Evolutionary conservation across 2,797 vertebrate genomes (phyloP).

Genomic region (Sparus aurata): DNA sequence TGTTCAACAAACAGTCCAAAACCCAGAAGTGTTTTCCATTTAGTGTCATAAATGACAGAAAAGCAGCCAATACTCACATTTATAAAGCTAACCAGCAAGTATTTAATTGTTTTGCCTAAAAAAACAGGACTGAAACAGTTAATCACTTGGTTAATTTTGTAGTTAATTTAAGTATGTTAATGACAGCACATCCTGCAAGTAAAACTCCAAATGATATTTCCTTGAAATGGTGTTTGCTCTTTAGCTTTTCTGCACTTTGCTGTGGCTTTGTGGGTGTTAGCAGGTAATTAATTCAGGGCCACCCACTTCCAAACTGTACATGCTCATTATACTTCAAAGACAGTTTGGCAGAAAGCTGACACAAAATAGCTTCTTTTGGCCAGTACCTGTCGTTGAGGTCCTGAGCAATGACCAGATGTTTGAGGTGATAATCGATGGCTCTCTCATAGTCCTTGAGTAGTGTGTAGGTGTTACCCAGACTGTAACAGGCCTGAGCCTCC

Average conservation of each 20-base stretch:
- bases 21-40: no score
- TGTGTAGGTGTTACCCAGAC: conserved; percentile 96
- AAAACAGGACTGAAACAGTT: no score
- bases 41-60: no score
- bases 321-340: conserved; percentile 39
- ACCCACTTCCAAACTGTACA: conserved; percentile 23
- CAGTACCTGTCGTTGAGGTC: conserved; percentile 91
- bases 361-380: conserved; percentile 31
- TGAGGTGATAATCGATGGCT: conserved; percentile 96
- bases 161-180: background rate
- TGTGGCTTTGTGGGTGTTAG: conserved; percentile 1
- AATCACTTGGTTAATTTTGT: no score
- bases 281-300: conserved; percentile 31
- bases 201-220: background rate
- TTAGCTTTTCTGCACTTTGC: background rate
- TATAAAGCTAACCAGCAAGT: no score
- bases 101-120: no score
- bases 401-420: conserved; percentile 95
- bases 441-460: conserved; percentile 95
- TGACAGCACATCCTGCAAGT: background rate
- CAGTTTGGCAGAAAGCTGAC: conserved; percentile 27
- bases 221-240: background rate
- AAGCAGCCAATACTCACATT: no score
- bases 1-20: no score
- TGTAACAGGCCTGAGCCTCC: conserved; percentile 97